Percentiles rank a stretch among this genome's conserved stretches.
phyloP scores from a whole-genome alignment of 2,797 vertebrate genomes.

The Esox lucius region DNA sequence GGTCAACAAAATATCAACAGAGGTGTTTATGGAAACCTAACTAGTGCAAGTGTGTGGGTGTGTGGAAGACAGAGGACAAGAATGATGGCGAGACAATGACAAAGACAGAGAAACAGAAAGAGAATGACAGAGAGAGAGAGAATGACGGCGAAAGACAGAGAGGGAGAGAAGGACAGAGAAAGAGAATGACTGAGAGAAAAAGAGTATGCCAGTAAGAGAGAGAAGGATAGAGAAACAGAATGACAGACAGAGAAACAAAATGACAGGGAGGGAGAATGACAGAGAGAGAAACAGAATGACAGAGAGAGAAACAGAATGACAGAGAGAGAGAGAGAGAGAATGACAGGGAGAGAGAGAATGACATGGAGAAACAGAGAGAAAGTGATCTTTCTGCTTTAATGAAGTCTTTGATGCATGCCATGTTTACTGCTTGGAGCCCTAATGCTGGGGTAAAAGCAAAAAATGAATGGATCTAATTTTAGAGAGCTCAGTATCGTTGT shows the following conservation, averaged over 20 bases:
- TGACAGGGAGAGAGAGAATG: background rate
- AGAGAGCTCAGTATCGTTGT: constrained; percentile 52
- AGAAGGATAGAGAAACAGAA: too few species aligned
- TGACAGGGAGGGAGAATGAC: background rate
- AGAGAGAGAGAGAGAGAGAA: background rate
- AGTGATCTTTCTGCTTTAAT: constrained; percentile 58
- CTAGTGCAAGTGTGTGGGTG: background rate
- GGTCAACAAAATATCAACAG: too few species aligned
- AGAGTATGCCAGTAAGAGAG: too few species aligned
- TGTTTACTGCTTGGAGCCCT: constrained; percentile 60
- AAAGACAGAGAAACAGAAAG: too few species aligned
- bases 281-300: background rate
- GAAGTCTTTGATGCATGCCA: constrained; percentile 69
- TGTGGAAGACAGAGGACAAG: too few species aligned
- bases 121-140: too few species aligned
- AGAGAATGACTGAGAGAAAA: too few species aligned
- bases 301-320: background rate
- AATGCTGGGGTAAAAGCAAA: constrained; percentile 51
- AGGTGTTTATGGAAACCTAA: too few species aligned
- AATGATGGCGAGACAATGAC: too few species aligned
- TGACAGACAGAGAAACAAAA: too few species aligned
- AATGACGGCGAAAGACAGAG: too few species aligned
- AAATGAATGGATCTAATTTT: constrained; percentile 71
- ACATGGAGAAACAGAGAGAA: background rate
- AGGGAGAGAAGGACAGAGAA: too few species aligned